A percentile compares a stretch with the other conserved stretches of the same genome.
Conservation (phyloP, 2,888 invertebrate genomes). For the Cerceris ruficornis region DNA sequence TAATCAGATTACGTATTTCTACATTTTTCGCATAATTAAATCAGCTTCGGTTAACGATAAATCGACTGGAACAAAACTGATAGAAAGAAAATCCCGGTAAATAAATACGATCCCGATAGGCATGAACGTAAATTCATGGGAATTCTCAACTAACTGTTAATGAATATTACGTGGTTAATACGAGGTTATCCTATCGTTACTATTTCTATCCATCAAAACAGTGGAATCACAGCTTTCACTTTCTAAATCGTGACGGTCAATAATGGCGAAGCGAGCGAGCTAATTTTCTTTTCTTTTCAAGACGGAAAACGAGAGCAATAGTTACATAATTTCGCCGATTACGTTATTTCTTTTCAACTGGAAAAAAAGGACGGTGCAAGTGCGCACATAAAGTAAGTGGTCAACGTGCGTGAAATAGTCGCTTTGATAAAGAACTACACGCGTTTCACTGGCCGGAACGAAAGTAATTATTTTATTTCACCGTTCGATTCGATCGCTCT, state of each 20-base stretch:
- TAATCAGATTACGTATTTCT: too few species aligned
- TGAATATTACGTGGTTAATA: too few species aligned
- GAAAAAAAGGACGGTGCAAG: slow-evolving; percentile 6
- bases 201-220: neutral
- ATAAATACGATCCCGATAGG: too few species aligned
- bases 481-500: slow-evolving; percentile 1
- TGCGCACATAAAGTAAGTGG: slow-evolving; percentile 31
- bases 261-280: slow-evolving; percentile 2
- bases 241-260: slow-evolving; percentile 38
- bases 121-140: too few species aligned
- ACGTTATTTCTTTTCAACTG: slow-evolving; percentile 8
- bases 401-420: slow-evolving; percentile 42
- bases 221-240: slow-evolving; percentile 32
- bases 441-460: slow-evolving; percentile 17
- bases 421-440: slow-evolving; percentile 15
- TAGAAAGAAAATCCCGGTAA: too few species aligned
- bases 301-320: neutral
- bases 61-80: too few species aligned
- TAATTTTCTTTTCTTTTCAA: slow-evolving; percentile 18
- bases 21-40: too few species aligned
- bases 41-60: too few species aligned
- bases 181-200: too few species aligned
- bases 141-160: too few species aligned
- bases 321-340: slow-evolving; percentile 34
- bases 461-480: slow-evolving; percentile 27